phyloP scores from a whole-genome alignment of 2,888 invertebrate genomes.

The Caenorhabditis drosophilae region DNA sequence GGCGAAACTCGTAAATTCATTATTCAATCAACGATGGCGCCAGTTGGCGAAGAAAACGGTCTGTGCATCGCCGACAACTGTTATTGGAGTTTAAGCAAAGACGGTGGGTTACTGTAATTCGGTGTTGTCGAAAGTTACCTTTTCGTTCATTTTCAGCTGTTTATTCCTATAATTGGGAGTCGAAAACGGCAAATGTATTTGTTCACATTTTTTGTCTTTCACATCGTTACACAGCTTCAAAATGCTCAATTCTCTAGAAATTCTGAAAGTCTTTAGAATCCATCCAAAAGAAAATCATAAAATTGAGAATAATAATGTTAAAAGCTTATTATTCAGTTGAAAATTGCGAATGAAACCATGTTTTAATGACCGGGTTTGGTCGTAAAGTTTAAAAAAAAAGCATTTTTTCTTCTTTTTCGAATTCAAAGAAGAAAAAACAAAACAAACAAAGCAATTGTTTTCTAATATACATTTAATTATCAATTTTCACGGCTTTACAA shows the following conservation, averaged over 20 bases:
- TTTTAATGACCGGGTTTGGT: no score
- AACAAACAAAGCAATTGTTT: no score
- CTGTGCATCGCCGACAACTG: conserved; percentile 19
- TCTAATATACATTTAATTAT: no score
- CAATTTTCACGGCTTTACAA: conserved; percentile 22
- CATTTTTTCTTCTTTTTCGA: no score
- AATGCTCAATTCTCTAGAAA: not conserved
- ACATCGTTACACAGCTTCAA: not conserved
- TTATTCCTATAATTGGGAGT: conserved; percentile 16
- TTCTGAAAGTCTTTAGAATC: no score
- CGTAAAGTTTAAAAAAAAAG: no score
- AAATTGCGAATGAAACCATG: no score
- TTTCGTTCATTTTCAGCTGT: conserved; percentile 6
- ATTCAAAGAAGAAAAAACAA: not conserved
- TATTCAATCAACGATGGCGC: conserved; percentile 10
- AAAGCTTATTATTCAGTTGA: no score
- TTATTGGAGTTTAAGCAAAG: conserved; percentile 11
- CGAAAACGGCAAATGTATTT: not conserved
- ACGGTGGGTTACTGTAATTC: no score
- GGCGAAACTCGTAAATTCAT: conserved; percentile 16
- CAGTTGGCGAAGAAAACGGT: conserved; percentile 3
- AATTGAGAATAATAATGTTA: not conserved
- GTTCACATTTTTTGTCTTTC: not conserved
- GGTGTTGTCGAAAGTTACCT: no score
- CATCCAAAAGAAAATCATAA: no score